Conservation (phyloP, 2,797 vertebrate species). For the Selene dorsalis region DNA sequence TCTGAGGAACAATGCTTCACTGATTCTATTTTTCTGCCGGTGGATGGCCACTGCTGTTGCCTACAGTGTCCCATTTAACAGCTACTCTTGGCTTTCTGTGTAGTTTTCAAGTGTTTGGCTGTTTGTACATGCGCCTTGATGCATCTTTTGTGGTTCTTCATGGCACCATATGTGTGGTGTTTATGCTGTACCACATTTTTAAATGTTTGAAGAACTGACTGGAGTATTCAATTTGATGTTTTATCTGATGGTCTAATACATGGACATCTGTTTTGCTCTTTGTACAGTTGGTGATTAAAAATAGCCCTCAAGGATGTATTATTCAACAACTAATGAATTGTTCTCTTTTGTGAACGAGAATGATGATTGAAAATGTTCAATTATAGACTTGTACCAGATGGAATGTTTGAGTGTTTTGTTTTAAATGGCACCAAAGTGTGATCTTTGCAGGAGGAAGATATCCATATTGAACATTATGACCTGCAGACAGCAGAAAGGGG, state of each 20-base stretch:
- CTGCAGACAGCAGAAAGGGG: slow-evolving; percentile 8
- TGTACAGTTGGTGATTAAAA: slow-evolving; percentile 57
- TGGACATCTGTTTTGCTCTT: slow-evolving; percentile 63
- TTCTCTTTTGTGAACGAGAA: slow-evolving; percentile 28
- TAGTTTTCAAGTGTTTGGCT: slow-evolving; percentile 42
- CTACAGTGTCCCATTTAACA: slow-evolving; percentile 57
- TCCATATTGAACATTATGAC: slow-evolving; percentile 9
- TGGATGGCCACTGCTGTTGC: slow-evolving; percentile 53
- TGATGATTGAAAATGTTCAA: slow-evolving; percentile 35
- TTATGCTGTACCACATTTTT: slow-evolving; percentile 32
- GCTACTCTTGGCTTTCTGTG: slow-evolving; percentile 40
- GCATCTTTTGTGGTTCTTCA: slow-evolving; percentile 34
- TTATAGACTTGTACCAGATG: slow-evolving; percentile 45
- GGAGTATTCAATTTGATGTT: slow-evolving; percentile 57
- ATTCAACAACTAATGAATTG: slow-evolving; percentile 52
- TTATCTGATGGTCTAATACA: slow-evolving; percentile 46
- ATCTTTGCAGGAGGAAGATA: background rate
- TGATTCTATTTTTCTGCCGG: slow-evolving; percentile 56
- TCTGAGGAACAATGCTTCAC: slow-evolving; percentile 61
- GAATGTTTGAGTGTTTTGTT: slow-evolving; percentile 16
- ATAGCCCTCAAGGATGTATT: slow-evolving; percentile 47
- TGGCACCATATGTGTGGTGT: slow-evolving; percentile 49
- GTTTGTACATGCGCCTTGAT: slow-evolving; percentile 31
- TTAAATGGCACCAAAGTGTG: slow-evolving; percentile 27
- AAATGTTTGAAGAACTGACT: slow-evolving; percentile 54